Evolutionary conservation across 2,797 vertebrate species (phyloP).

Genomic region (Pangasius sanitwongsei): DNA sequence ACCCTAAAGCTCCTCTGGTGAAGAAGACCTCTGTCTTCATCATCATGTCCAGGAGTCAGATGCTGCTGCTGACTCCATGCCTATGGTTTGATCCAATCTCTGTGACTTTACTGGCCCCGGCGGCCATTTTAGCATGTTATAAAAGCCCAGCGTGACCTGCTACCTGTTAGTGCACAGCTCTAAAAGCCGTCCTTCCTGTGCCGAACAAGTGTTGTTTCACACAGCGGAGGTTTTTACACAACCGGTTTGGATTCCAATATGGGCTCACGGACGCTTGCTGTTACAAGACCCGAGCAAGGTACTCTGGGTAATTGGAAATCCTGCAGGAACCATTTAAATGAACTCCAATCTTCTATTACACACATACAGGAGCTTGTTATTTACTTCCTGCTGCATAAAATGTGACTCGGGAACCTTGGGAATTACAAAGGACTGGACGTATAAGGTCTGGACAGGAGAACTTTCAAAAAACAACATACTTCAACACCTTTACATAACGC

Average conservation of each 20-base stretch:
- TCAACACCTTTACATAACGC: background rate
- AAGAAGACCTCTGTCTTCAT: background rate
- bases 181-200: background rate
- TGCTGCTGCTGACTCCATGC: background rate
- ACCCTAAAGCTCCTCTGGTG: background rate
- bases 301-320: slow-evolving; percentile 20
- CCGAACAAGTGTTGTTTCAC: background rate
- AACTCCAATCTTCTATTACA: background rate
- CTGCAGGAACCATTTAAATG: background rate
- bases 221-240: background rate
- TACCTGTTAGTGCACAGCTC: background rate
- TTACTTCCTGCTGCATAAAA: background rate
- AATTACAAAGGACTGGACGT: background rate
- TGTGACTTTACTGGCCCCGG: too few relatives aligned
- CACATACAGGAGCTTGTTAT: background rate
- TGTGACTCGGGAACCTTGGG: background rate
- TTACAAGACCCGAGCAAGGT: background rate
- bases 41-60: background rate
- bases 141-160: background rate
- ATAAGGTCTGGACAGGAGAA: background rate
- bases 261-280: background rate
- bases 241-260: background rate
- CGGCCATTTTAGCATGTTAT: background rate
- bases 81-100: background rate
- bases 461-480: background rate